Percentiles rank a stretch among this genome's conserved stretches.
These are phyloP conservation scores for Brachionus calyciflorus DNA, from an alignment of 1,140 invertebrate species.

Conservation along the genomic window DNA sequence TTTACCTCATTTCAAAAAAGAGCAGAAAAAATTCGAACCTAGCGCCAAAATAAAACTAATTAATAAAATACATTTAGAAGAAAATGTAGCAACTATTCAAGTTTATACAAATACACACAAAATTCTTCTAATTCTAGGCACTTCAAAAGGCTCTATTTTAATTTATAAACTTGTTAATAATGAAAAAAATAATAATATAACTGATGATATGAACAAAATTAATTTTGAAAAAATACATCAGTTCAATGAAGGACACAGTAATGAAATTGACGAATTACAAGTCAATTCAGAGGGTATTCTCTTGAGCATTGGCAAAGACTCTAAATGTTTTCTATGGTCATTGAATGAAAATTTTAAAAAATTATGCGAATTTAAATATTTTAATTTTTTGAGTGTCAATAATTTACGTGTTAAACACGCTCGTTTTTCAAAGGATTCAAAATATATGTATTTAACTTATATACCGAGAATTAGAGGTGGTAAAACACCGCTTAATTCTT, in stretches of 20 bases:
- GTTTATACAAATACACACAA: not conserved
- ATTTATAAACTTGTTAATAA: slow-evolving; percentile 4
- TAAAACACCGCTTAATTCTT: not conserved
- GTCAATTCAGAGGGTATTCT: slow-evolving; percentile 1
- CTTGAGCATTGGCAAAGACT: slow-evolving; percentile 19
- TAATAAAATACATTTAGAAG: not conserved
- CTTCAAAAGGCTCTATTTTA: not conserved
- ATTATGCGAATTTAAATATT: slow-evolving; percentile 10
- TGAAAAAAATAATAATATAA: slow-evolving; percentile 37
- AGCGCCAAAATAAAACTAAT: not conserved
- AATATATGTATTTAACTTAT: slow-evolving; percentile 19
- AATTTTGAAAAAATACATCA: slow-evolving; percentile 25
- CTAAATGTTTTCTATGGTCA: slow-evolving; percentile 12
- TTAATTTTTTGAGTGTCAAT: not conserved
- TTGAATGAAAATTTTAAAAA: slow-evolving; percentile 13
- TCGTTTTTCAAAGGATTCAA: slow-evolving; percentile 8
- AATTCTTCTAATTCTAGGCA: not conserved
- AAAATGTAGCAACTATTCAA: not conserved
- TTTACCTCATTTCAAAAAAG: not conserved
- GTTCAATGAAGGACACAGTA: not conserved
- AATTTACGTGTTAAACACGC: slow-evolving; percentile 9
- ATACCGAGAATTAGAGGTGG: slow-evolving; percentile 12
- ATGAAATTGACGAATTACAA: slow-evolving; percentile 30
- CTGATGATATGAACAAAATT: not conserved
- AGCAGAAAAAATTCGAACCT: not conserved